A percentile compares a stretch with the other conserved stretches of the same genome.
phyloP scores from a whole-genome alignment of 64 coral and sea anemone genomes.

The Trachythela sp. region DNA sequence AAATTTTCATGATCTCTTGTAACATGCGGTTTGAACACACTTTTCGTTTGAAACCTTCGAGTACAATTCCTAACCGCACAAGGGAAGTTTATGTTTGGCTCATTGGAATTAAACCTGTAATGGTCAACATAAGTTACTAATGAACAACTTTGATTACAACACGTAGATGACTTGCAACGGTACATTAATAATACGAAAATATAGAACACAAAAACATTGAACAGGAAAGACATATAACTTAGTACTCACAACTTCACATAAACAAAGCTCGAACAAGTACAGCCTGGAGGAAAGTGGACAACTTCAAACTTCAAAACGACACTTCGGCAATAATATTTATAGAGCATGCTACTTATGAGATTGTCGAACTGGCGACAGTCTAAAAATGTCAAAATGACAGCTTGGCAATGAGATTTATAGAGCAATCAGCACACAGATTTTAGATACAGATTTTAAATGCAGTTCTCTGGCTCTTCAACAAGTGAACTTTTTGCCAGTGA shows the following conservation, averaged over 20 bases:
- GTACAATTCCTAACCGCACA: not conserved
- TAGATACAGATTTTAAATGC: too few relatives aligned
- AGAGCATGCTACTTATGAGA: too few relatives aligned
- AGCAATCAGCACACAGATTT: too few relatives aligned
- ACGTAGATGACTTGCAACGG: not conserved
- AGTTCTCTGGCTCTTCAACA: not conserved
- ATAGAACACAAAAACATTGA: not conserved
- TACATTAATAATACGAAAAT: not conserved
- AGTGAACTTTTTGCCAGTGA: not conserved
- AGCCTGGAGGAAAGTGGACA: not conserved
- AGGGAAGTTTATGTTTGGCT: not conserved
- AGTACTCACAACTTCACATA: not conserved
- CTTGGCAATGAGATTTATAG: too few relatives aligned
- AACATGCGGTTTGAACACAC: not conserved
- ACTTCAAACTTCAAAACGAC: not conserved
- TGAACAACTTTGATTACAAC: not conserved
- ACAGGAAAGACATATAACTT: not conserved
- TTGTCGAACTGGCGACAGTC: too few relatives aligned
- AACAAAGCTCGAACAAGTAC: not conserved
- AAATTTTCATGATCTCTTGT: slow-evolving; percentile 2
- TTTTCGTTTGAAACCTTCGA: not conserved
- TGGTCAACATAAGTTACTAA: not conserved
- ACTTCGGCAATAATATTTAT: not conserved
- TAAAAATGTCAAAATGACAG: too few relatives aligned
- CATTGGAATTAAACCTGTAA: not conserved